A percentile compares a stretch with the other conserved stretches of the same genome.
Evolutionary conservation across 2,797 vertebrate genomes (phyloP).

Genomic region (Salmo trutta): DNA sequence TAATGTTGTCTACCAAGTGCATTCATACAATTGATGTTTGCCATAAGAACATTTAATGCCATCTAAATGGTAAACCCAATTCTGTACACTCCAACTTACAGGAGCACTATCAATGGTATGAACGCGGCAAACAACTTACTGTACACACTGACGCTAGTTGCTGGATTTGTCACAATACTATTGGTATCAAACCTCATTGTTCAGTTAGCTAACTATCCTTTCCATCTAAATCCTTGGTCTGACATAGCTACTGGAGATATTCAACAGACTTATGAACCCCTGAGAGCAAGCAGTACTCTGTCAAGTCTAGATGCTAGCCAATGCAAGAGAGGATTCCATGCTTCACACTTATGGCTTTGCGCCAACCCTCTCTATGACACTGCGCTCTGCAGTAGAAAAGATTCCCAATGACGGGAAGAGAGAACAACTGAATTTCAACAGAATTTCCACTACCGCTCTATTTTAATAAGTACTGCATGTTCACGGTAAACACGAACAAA

Average conservation of each 20-base stretch:
- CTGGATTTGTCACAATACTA: too few species aligned
- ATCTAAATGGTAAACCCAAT: too few species aligned
- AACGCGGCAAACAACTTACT: too few species aligned
- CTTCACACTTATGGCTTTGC: not conserved
- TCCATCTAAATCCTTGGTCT: not conserved
- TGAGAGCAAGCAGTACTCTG: not conserved
- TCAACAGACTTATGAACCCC: not conserved
- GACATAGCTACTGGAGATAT: not conserved
- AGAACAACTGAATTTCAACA: not conserved
- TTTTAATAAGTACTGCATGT: not conserved
- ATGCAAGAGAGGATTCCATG: not conserved
- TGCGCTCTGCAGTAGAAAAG: not conserved
- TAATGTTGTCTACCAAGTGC: too few species aligned
- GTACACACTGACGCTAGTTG: too few species aligned
- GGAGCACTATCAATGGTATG: too few species aligned
- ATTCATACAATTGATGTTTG: too few species aligned
- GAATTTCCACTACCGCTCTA: slow-evolving; percentile 1
- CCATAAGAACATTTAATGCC: too few species aligned
- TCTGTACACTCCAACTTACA: too few species aligned
- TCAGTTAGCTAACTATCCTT: not conserved
- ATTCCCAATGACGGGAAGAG: not conserved
- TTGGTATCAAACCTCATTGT: not conserved
- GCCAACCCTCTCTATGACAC: not conserved
- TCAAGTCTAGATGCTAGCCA: not conserved
- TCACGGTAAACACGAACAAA: slow-evolving; percentile 10